Conservation (phyloP, 2,888 invertebrate species). For the Deroplatys truncata region DNA sequence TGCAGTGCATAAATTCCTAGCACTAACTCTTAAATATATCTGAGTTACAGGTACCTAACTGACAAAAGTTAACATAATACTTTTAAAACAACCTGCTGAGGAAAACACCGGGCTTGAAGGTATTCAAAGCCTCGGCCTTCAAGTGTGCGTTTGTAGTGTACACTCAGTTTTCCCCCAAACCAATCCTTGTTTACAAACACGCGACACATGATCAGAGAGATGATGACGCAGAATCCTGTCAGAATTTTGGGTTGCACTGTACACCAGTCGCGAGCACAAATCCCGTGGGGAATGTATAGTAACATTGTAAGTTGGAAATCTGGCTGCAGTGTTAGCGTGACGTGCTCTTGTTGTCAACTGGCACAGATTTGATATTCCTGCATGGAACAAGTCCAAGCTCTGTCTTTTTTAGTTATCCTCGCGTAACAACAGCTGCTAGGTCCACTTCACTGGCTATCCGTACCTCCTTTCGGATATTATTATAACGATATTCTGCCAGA, state of each 20-base stretch:
- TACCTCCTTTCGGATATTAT: neutral
- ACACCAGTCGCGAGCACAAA: neutral
- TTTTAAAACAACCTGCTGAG: too few species aligned
- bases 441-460: neutral
- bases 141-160: too few species aligned
- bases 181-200: neutral
- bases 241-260: neutral
- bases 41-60: too few species aligned
- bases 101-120: too few species aligned
- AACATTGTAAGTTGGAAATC: neutral
- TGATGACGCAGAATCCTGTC: neutral
- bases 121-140: too few species aligned
- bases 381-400: neutral
- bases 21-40: too few species aligned
- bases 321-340: neutral
- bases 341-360: neutral
- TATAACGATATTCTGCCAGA: neutral
- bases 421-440: neutral
- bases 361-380: neutral
- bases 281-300: neutral
- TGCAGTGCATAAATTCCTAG: too few species aligned
- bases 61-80: too few species aligned
- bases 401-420: neutral
- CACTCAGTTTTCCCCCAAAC: neutral
- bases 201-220: neutral